Evolutionary conservation across 2,888 invertebrate genomes (phyloP).

Genomic region (Anorthoa munda): DNA sequence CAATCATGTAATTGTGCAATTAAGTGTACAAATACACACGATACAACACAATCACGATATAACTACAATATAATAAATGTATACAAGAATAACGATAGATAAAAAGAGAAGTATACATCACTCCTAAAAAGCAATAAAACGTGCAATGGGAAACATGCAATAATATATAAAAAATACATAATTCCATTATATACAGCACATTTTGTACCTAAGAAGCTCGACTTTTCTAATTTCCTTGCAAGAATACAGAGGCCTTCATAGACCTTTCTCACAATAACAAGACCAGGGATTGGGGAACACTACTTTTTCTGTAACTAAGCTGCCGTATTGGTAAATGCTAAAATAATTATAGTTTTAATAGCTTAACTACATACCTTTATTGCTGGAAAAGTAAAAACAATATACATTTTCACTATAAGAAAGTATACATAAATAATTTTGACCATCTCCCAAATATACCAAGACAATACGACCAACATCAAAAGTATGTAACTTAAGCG

Average conservation of each 20-base stretch:
- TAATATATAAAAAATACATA: slow-evolving; percentile 21
- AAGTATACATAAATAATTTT: slow-evolving; percentile 11
- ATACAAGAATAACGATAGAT: slow-evolving; percentile 30
- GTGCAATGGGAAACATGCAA: slow-evolving; percentile 59
- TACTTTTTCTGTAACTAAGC: slow-evolving; percentile 83
- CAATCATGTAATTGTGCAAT: slow-evolving; percentile 11
- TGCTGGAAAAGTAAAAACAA: slow-evolving; percentile 70
- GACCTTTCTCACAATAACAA: slow-evolving; percentile 61
- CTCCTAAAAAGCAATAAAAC: slow-evolving; percentile 52
- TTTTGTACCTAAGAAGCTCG: slow-evolving; percentile 61
- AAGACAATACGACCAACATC: slow-evolving; percentile 72
- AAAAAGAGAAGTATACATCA: slow-evolving; percentile 51
- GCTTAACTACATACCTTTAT: slow-evolving; percentile 85
- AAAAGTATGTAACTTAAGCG: slow-evolving; percentile 85
- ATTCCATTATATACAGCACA: slow-evolving; percentile 43
- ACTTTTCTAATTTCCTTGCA: slow-evolving; percentile 62
- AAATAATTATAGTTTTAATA: slow-evolving; percentile 78
- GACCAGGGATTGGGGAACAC: slow-evolving; percentile 76
- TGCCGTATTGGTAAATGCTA: slow-evolving; percentile 91
- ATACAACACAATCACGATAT: slow-evolving; percentile 51
- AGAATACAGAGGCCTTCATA: slow-evolving; percentile 43
- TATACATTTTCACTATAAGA: slow-evolving; percentile 14
- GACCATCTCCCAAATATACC: slow-evolving; percentile 12
- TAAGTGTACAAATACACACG: slow-evolving; percentile 33
- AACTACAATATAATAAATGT: slow-evolving; percentile 24